A percentile compares a stretch with the other conserved stretches of the same genome.
phyloP scores from a whole-genome alignment of 1,140 invertebrate genomes.

The Bilobella aurantiaca region DNA sequence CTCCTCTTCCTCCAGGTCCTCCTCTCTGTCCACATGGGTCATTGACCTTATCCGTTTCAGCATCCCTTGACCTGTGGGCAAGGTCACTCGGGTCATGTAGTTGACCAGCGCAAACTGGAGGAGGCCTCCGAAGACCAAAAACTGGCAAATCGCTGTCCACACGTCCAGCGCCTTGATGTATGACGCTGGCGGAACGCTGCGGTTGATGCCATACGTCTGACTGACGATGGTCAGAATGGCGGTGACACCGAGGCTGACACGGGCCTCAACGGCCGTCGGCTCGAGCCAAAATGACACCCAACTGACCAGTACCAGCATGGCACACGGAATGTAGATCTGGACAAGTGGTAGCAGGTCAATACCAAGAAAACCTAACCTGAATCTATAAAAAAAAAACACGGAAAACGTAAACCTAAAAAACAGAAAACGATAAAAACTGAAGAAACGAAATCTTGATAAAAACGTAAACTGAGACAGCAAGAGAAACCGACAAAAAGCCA shows the following conservation, averaged over 20 bases:
- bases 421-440: no score
- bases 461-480: no score
- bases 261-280: slow-evolving; percentile 47
- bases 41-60: neutral
- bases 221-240: slow-evolving; percentile 47
- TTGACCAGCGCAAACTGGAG: slow-evolving; percentile 51
- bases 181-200: slow-evolving; percentile 44
- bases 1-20: neutral
- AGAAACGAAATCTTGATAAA: no score
- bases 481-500: no score
- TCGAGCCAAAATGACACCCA: slow-evolving; percentile 41
- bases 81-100: slow-evolving; percentile 37
- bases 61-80: neutral
- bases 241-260: slow-evolving; percentile 50
- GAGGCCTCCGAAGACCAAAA: slow-evolving; percentile 50
- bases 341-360: no score
- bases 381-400: no score
- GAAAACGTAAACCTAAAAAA: no score
- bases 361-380: no score
- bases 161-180: slow-evolving; percentile 48
- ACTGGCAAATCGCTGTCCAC: slow-evolving; percentile 45
- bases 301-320: slow-evolving; percentile 44
- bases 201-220: slow-evolving; percentile 46
- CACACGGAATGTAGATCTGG: slow-evolving; percentile 46
- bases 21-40: neutral